A percentile compares a stretch with the other conserved stretches of the same genome.
Conservation (phyloP, 2,113 vertebrate genomes). For the Plotosus lineatus region DNA sequence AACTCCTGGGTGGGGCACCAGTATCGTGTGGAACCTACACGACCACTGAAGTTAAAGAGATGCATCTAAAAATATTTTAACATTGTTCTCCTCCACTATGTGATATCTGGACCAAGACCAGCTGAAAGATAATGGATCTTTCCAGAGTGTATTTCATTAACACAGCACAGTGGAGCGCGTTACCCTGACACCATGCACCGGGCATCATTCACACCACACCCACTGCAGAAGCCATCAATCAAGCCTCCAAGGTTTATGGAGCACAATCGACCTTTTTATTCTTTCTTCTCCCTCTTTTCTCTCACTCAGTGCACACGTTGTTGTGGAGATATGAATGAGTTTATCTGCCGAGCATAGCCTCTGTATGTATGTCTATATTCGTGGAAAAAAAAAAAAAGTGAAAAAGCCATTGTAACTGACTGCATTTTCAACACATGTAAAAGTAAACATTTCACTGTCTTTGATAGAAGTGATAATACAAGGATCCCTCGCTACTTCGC, state of each 20-base stretch:
- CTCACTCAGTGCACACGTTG: not conserved
- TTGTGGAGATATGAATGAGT: not conserved
- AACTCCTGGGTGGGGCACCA: no score
- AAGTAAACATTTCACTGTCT: no score
- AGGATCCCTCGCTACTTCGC: no score
- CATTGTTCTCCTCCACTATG: not conserved
- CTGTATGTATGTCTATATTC: not conserved
- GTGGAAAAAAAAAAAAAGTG: no score
- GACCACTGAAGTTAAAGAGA: no score
- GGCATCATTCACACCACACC: constrained; percentile 49
- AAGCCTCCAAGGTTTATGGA: constrained; percentile 18
- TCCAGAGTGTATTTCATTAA: constrained; percentile 66
- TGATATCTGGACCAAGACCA: constrained; percentile 2
- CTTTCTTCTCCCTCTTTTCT: not conserved
- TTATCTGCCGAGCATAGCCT: not conserved
- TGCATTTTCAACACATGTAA: no score
- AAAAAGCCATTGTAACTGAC: no score
- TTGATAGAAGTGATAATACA: no score
- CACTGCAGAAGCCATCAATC: constrained; percentile 49
- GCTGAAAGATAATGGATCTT: constrained; percentile 60
- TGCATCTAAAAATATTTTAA: not conserved
- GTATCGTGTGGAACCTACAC: no score
- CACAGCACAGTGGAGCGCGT: constrained; percentile 62
- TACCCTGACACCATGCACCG: constrained; percentile 56
- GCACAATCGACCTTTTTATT: constrained; percentile 40